phyloP scores from a whole-genome alignment of 1,140 invertebrate species.

The Doryteuthis pealeii region DNA sequence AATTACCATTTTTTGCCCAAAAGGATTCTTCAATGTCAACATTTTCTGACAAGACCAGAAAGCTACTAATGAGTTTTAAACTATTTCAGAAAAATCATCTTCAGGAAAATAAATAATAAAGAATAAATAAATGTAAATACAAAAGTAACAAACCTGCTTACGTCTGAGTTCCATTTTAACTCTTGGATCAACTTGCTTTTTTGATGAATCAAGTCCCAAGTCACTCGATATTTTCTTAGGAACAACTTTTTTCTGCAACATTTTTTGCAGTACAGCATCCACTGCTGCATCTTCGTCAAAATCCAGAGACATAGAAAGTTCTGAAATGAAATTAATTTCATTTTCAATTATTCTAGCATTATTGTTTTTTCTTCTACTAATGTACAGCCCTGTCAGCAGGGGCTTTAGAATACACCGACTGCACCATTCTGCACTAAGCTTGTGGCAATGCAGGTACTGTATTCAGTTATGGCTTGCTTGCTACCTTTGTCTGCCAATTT shows the following conservation, averaged over 20 bases:
- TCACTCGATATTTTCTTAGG: conserved; percentile 38
- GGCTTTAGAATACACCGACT: too few species aligned
- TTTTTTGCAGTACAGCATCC: conserved; percentile 43
- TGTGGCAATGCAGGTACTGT: too few species aligned
- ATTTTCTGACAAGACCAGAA: too few species aligned
- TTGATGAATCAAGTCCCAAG: conserved; percentile 36
- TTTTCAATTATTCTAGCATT: conserved; percentile 33
- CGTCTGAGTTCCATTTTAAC: conserved; percentile 51
- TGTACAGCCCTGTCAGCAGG: conserved; percentile 31
- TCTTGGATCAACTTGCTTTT: conserved; percentile 38
- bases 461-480: too few species aligned
- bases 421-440: too few species aligned
- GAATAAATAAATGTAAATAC: not conserved
- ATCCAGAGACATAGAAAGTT: conserved; percentile 35
- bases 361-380: conserved; percentile 35
- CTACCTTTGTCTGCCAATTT: too few species aligned
- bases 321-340: conserved; percentile 22
- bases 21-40: too few species aligned
- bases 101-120: too few species aligned
- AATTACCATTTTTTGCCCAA: too few species aligned
- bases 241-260: conserved; percentile 46
- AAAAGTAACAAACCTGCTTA: conserved; percentile 35
- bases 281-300: conserved; percentile 44
- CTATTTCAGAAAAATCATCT: too few species aligned
- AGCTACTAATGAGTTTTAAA: too few species aligned